Evolutionary conservation across 2,888 invertebrate species (phyloP), one percentile per base, ranked within the genome.

Genomic region (Noctua comes): DNA sequence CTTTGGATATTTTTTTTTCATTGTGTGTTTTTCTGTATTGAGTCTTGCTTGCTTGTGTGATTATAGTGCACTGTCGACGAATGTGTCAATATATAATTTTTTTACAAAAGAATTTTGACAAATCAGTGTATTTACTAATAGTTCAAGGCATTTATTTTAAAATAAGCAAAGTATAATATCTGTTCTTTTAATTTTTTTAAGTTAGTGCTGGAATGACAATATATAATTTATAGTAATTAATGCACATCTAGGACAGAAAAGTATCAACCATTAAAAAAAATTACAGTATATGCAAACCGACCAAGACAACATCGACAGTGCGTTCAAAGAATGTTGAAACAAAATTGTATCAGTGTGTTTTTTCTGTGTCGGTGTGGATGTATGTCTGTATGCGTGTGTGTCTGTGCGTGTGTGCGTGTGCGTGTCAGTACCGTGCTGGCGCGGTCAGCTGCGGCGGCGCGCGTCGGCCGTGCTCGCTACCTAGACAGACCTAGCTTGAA

Each of bases 401-500:
- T 83, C 89, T 84, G 88, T 86, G 92, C 86, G 90, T 82, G 93
- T 91, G 95, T 94, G 59, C 13, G 68, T 77, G 64, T 85, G 90
- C 81, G 94, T 91, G 95, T 94, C 95, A 96, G 95, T 96, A 96
- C 96, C 96, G 96, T 96, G 94, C 91, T 91, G 92, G 92, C 92
- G 93, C 92, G 93, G 93, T 91, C 91, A 91, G 92, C 93, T 92
- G 93, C 93, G 92, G 93, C 94, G 91, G 94, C 94, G 91, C 92
- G 93, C 94, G 91, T 93, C 95, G 91, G 93, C 93, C 88, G 93
- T 89, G 90, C 93, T 91, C 93, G 94, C 96, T 95, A 97, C 97
- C 97, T 97, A 96, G 96, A 97, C 96, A 96, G 96, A 97, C 97
- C 97, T 97, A 96, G 96, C 96, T 97, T 97, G 96, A 97, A 97